A percentile compares a stretch with the other conserved stretches of the same genome.
phyloP scores from a whole-genome alignment of 2,113 vertebrate species.

The Felis catus region F.catus_Fca126_mat1.0 CM031426.1:11862001-11862500 shows the following conservation, averaged over 20 bases:
- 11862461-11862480: too few relatives aligned
- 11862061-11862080: background rate
- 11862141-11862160: background rate
- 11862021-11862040: background rate
- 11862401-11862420: too few relatives aligned
- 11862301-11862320: background rate
- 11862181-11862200: background rate
- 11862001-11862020: background rate
- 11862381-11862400: too few relatives aligned
- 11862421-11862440: too few relatives aligned
- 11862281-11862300: background rate
- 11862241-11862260: background rate
- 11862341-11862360: too few relatives aligned
- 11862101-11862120: background rate
- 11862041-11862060: background rate
- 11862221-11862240: background rate
- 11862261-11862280: background rate
- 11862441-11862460: too few relatives aligned
- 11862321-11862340: background rate
- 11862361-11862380: too few relatives aligned
- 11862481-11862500: too few relatives aligned
- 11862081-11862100: background rate
- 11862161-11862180: background rate
- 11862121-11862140: background rate
- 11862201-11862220: background rate